Base-by-base conservation (phyloP, 2,888 invertebrate genomes). In the Pristionchus exspectatus region DNA sequence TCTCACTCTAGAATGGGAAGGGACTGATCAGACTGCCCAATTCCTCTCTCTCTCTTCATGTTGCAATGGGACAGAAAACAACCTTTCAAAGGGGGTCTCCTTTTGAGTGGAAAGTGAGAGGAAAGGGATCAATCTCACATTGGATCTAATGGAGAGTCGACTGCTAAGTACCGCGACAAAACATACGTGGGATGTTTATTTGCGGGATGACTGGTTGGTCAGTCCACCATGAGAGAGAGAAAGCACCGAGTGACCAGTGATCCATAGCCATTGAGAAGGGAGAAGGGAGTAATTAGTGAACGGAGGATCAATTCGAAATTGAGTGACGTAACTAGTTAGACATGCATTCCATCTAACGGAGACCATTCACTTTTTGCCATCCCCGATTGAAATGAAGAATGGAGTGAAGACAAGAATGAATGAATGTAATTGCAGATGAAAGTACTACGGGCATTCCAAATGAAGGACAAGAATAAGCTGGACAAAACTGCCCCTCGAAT, bases 401-500 rank as follows among this genome's bases (percentile, higher is more conserved):
- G 50, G 81, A 54, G 74, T 38, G 50, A 81, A n/a, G 50, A 81
- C 81, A n/a, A 81, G 81, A 81, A 50, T 54, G 77, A 50, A 33
- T n/a, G 59, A 81, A 21, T n/a, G 5, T 14, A 38, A 54, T 89
- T 92, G 77, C 90, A 93, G 93, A 90, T 93, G 54, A 92, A 92
- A 88, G 92, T 92, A 10, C 91, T 93, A 38, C 92, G 93, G 85
- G 92, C 92, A 74, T 92, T 93, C 91, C 89, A 91, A 91, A 90
- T 90, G 90, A 91, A 90, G 89, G 91, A 91, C 38, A 91, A 91
- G 72, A 84, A 90, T n/a, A 91, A 90, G 5, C 92, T 94, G 90
- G 94, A 94, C 59, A 87, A 91, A 84, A 94, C 94, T 24, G 94
- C 94, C 5, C 94, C 94, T 33, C 93, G 92, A 38, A 94, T 94